phyloP scores from a whole-genome alignment of 2,113 vertebrate genomes.

The Hypomesus transpacificus region DNA sequence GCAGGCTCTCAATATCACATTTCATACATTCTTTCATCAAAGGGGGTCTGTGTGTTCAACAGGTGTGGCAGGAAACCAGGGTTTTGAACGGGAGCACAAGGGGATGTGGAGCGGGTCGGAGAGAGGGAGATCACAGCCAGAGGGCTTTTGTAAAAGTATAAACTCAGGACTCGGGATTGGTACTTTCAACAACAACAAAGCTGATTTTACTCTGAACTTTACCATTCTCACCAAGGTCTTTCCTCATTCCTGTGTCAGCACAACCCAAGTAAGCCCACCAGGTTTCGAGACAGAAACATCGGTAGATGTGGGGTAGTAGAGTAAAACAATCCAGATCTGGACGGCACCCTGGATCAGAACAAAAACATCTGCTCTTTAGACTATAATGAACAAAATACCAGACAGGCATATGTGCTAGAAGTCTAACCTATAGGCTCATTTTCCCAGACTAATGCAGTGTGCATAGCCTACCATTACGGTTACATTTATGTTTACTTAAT shows the following conservation, averaged over 20 bases:
- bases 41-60: conserved; percentile 50
- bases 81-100: conserved; percentile 39
- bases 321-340: conserved; percentile 31
- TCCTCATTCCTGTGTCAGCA: conserved; percentile 49
- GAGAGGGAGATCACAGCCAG: conserved; percentile 8
- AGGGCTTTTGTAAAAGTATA: conserved; percentile 4
- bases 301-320: background rate
- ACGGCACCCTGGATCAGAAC: background rate
- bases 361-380: conserved; percentile 28
- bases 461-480: conserved; percentile 21
- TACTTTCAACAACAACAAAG: conserved; percentile 53
- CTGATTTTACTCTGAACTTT: conserved; percentile 19
- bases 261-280: conserved; percentile 20
- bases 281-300: conserved; percentile 26
- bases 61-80: conserved; percentile 58
- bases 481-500: conserved; percentile 40
- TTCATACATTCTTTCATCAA: conserved; percentile 48
- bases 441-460: conserved; percentile 13
- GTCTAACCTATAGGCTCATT: conserved; percentile 18
- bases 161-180: conserved; percentile 12
- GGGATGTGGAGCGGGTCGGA: conserved; percentile 2
- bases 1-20: conserved; percentile 39
- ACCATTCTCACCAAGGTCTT: conserved; percentile 49
- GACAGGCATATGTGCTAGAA: background rate
- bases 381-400: conserved; percentile 1